Base-by-base conservation (phyloP, 2,888 invertebrate species). In the Gari tellinella region DNA sequence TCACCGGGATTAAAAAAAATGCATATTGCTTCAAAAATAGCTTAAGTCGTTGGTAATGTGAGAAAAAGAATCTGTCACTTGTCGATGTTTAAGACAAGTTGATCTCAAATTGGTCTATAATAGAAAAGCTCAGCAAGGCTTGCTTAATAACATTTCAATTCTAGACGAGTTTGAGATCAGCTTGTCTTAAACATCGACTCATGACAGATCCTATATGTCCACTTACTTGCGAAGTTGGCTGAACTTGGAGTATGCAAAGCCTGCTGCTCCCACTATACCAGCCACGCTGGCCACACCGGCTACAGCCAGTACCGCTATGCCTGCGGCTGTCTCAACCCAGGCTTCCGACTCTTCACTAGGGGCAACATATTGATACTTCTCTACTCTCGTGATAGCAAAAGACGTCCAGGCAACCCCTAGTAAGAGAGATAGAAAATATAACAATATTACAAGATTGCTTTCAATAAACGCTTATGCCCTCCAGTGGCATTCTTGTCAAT, bases 261-360 rank as follows among this genome's bases (percentile, higher is more conserved):
- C 55, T 12, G 25, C 41, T 4, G 65, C 37, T 10, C 19, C 21
- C 4, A 53, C 45, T 12, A 53, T 41, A 2, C 65, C 46, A 12
- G 64, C 17, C 12, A 57, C 56, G 19, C 64, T 31, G 40, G 69
- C 57, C 5, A 56, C 57, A 2, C 64, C 46, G 12, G 49, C 66
- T 15, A 68, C 64, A 41, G 69, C 57, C 8, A 73, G 45, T n/a
- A 66, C 60, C 1, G 68, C 72, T 1, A 80, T 76, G 1, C 80
- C 80, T 1, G 61, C 58, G 0, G 69, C 57, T 0, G 80, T 76
- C 26, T 76, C 19, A 55, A 76, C 70, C 80, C 80, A 80, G 4
- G 75, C 67, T 37, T 58, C 65, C 12, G 49, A 26, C 1, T 43
- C 45, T 12, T 63, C 63, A 7, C 21, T 43, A 17, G 26, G 26